Percentiles rank a stretch among this genome's conserved stretches.
Evolutionary conservation across 1,140 invertebrate species (phyloP).

Genomic region (Oryctes rhinoceros): DNA sequence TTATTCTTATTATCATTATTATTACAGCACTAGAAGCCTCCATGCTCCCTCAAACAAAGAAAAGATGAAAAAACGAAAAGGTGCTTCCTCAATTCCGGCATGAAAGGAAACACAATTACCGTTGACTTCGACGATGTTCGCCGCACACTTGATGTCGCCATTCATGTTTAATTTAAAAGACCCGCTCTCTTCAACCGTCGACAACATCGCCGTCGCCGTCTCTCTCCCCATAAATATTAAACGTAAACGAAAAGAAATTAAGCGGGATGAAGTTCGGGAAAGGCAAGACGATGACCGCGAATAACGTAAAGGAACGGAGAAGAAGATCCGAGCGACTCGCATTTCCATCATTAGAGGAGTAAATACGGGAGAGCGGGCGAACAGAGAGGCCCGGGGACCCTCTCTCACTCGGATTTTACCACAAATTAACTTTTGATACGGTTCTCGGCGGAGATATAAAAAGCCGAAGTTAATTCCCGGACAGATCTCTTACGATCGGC

Average conservation of each 20-base stretch:
- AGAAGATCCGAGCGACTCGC: constrained; percentile 1
- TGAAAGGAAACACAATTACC: too few relatives aligned
- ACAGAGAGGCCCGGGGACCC: constrained; percentile 41
- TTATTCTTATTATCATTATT: too few relatives aligned
- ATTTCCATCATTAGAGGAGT: constrained; percentile 39
- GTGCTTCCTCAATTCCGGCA: too few relatives aligned
- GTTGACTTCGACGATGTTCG: too few relatives aligned
- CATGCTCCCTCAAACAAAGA: too few relatives aligned
- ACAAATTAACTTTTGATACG: constrained; percentile 60
- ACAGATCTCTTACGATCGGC: constrained; percentile 4
- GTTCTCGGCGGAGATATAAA: constrained; percentile 60
- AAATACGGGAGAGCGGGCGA: constrained; percentile 50
- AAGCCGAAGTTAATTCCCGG: constrained; percentile 55
- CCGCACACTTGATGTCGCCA: not conserved
- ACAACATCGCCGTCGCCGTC: too few relatives aligned
- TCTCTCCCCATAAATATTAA: constrained; percentile 20
- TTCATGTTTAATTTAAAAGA: constrained; percentile 27
- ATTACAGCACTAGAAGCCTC: too few relatives aligned
- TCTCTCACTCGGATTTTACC: constrained; percentile 52
- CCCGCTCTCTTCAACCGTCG: too few relatives aligned
- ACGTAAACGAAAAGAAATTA: constrained; percentile 42
- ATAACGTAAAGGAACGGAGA: too few relatives aligned
- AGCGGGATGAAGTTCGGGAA: not conserved
- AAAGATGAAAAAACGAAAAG: too few relatives aligned
- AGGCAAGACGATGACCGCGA: not conserved